Conservation (phyloP, 2,888 invertebrate species). For the Drosophila anomalata region DNA sequence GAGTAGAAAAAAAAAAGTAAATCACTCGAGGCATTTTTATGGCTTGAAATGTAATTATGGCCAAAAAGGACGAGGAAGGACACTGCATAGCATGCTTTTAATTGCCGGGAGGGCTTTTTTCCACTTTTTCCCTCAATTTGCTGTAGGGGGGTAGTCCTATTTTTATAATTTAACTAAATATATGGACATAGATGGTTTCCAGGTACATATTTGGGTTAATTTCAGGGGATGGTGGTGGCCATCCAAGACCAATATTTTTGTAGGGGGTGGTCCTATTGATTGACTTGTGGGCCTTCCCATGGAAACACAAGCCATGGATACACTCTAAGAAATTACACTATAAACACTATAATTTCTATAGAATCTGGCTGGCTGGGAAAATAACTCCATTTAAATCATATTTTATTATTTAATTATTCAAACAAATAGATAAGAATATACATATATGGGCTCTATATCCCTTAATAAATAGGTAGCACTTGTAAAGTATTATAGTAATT, state of each 20-base stretch:
- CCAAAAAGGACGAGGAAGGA: not conserved
- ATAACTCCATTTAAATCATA: not conserved
- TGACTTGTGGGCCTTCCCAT: not conserved
- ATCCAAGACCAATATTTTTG: not conserved
- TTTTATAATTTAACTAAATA: conserved; percentile 1
- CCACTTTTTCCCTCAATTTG: too few species aligned
- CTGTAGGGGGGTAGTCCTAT: not conserved
- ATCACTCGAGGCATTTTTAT: not conserved
- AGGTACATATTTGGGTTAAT: not conserved
- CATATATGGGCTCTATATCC: not conserved
- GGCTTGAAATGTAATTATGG: not conserved
- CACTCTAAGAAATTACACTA: not conserved
- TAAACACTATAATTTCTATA: too few species aligned
- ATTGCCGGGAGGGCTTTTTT: not conserved
- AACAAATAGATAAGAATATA: not conserved
- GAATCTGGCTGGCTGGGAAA: not conserved
- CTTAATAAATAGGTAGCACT: not conserved
- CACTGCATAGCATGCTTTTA: not conserved
- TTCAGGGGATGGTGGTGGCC: not conserved
- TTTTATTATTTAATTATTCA: not conserved
- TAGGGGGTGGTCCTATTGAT: not conserved
- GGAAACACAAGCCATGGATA: not conserved
- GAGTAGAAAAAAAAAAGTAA: not conserved
- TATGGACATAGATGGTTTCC: not conserved
- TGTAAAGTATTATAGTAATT: not conserved